Conservation (phyloP, 2,797 vertebrate species). For the Adelosebastes latens region DNA sequence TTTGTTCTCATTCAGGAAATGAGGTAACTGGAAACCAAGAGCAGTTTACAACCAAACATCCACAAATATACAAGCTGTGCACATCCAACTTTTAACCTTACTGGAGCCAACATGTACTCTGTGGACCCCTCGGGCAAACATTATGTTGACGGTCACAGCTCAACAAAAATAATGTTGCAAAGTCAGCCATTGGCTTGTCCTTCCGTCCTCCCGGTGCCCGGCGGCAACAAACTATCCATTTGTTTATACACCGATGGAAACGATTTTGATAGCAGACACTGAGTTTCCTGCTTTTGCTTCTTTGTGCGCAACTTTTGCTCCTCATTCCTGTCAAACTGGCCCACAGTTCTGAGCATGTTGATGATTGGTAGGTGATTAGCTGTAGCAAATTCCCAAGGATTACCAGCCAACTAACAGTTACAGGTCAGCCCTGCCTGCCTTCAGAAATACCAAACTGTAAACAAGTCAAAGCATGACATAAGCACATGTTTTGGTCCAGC, state of each 20-base stretch:
- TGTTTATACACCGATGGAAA: slow-evolving; percentile 63
- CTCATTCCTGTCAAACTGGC: slow-evolving; percentile 54
- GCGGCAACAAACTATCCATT: slow-evolving; percentile 67
- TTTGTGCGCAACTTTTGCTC: slow-evolving; percentile 57
- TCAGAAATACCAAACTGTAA: slow-evolving; percentile 72
- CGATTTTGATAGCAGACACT: slow-evolving; percentile 43
- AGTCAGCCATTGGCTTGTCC: slow-evolving; percentile 67
- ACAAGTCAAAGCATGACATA: slow-evolving; percentile 77
- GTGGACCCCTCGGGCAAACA: slow-evolving; percentile 64
- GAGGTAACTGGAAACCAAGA: slow-evolving; percentile 80
- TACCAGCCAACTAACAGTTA: slow-evolving; percentile 71
- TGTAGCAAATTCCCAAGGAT: slow-evolving; percentile 72
- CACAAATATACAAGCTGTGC: slow-evolving; percentile 81
- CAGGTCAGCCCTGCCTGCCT: slow-evolving; percentile 63
- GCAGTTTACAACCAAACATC: slow-evolving; percentile 80
- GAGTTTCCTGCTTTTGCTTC: slow-evolving; percentile 72
- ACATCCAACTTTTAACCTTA: slow-evolving; percentile 75
- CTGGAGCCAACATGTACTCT: slow-evolving; percentile 63
- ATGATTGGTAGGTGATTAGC: slow-evolving; percentile 60
- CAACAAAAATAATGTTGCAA: slow-evolving; percentile 74
- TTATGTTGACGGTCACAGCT: slow-evolving; percentile 66
- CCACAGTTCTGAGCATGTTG: slow-evolving; percentile 46
- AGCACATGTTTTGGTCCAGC: slow-evolving; percentile 55
- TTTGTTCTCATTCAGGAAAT: slow-evolving; percentile 83
- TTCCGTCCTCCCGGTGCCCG: slow-evolving; percentile 59